Base-by-base conservation (phyloP, 1,140 invertebrate species). In the Gerris buenoi region DNA sequence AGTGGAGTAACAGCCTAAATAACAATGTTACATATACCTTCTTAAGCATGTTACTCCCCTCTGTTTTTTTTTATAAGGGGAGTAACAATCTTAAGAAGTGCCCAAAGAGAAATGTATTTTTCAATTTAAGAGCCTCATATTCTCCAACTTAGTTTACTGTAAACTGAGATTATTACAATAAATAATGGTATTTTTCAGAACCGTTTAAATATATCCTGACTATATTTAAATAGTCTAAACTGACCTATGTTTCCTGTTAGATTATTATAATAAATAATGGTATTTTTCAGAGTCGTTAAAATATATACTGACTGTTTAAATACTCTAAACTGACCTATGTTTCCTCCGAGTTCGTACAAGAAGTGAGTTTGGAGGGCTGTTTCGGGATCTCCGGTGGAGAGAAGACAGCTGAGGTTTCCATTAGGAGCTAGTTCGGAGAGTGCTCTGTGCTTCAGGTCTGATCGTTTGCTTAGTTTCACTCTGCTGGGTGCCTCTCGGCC, bases 271-370 rank as follows among this genome's bases (percentile, higher is more conserved):
- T 61, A 13, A 15, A 62, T 62, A 14, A 14, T 62, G 13, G 15
- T 62, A 23, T 62, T n/a, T 14, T 62, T 23, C 60, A 13, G 15
- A 13, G n/a, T 29, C 15, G 25, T 29, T 26, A 13, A n/a, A 18
- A 14, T 23, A 64, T n/a, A 23, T 64, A 10, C 15, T 13, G 2
- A 65, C 25, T 29, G 3, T 13, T 27, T 14, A 64, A 10, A 64
- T 15, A 61, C n/a, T 2, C 27, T 57, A 18, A 57, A 65, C 75
- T 73, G 74, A 82, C 81, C 80, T 66, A 82, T 82, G 73, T 83
- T 83, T 28, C 82, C 82, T 29, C 81, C 81, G 65, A 80, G 73
- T 75, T 83, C 82, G 73, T 78, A 81, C 27, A 83, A 71, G 65
- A 78, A 79, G 69, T 82, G 79, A 61, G 78, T 78, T 64, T 79